A percentile compares a stretch with the other conserved stretches of the same genome.
Evolutionary conservation across 2,113 vertebrate genomes (phyloP).

Genomic region (Tautogolabrus adspersus): DNA sequence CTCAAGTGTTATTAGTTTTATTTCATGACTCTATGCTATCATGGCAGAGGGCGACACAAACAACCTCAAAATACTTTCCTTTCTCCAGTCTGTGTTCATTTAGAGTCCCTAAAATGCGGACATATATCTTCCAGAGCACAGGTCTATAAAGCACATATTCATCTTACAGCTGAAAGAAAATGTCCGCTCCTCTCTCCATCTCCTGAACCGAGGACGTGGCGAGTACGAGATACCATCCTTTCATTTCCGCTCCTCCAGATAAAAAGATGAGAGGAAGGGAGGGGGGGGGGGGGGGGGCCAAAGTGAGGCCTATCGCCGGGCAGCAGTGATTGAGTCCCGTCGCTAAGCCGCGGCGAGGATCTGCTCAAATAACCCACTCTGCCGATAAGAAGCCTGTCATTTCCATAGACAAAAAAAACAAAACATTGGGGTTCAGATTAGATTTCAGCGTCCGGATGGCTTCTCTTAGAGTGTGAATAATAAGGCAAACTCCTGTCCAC

Average conservation of each 20-base stretch:
- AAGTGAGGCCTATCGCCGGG: conserved; percentile 76
- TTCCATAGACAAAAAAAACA: conserved; percentile 75
- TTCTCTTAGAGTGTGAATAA: conserved; percentile 69
- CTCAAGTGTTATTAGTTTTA: conserved; percentile 13
- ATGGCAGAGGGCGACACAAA: conserved; percentile 36
- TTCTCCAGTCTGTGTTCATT: conserved; percentile 25
- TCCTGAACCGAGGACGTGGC: conserved; percentile 55
- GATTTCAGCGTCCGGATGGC: conserved; percentile 59
- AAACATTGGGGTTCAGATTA: conserved; percentile 67
- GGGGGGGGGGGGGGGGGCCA: conserved; percentile 46
- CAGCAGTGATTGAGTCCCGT: conserved; percentile 78
- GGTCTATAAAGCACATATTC: conserved; percentile 52
- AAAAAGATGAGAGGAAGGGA: conserved; percentile 74
- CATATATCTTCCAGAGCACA: conserved; percentile 32
- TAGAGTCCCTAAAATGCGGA: conserved; percentile 34
- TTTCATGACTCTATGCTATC: conserved; percentile 2
- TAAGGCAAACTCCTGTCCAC: conserved; percentile 45
- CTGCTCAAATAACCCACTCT: conserved; percentile 75
- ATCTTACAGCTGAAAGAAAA: conserved; percentile 58
- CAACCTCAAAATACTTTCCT: conserved; percentile 25
- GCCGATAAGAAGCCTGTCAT: conserved; percentile 78
- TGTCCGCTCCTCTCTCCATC: conserved; percentile 39
- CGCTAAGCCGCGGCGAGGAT: conserved; percentile 72
- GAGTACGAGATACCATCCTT: conserved; percentile 77
- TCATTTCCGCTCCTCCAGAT: conserved; percentile 81